Evolutionary conservation across 1,140 invertebrate genomes (phyloP).

Genomic region (Pseudomyrmex dendroicus): DNA sequence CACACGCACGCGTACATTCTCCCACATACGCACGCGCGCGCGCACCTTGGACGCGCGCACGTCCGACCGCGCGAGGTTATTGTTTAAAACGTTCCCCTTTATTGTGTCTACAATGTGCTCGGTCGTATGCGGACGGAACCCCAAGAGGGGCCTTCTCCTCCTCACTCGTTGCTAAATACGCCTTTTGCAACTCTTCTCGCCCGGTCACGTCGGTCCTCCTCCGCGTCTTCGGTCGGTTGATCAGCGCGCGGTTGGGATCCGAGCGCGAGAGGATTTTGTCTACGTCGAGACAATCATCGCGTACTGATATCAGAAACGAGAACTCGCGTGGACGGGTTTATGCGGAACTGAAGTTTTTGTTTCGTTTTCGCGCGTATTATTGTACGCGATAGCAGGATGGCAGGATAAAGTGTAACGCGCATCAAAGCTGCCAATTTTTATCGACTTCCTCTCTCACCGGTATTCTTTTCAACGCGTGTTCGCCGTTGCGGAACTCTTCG

Average conservation of each 20-base stretch:
- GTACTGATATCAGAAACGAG: too few species aligned
- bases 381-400: too few species aligned
- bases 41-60: constrained; percentile 77
- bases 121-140: constrained; percentile 73
- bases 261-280: background rate
- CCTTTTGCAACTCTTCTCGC: constrained; percentile 61
- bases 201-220: constrained; percentile 46
- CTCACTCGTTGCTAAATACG: constrained; percentile 59
- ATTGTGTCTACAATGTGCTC: constrained; percentile 78
- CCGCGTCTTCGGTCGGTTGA: constrained; percentile 63
- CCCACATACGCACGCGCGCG: background rate
- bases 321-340: too few species aligned
- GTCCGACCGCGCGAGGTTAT: constrained; percentile 79
- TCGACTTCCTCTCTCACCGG: constrained; percentile 17
- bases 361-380: too few species aligned
- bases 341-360: too few species aligned
- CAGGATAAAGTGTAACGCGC: background rate
- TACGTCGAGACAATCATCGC: too few species aligned
- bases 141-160: constrained; percentile 36
- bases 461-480: background rate
- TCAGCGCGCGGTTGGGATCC: constrained; percentile 13
- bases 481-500: constrained; percentile 10
- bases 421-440: background rate
- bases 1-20: background rate
- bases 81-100: constrained; percentile 80